Evolutionary conservation across 2,113 vertebrate genomes (phyloP), one percentile per base, ranked within the genome.

Genomic region (Seriola aureovittata): DNA sequence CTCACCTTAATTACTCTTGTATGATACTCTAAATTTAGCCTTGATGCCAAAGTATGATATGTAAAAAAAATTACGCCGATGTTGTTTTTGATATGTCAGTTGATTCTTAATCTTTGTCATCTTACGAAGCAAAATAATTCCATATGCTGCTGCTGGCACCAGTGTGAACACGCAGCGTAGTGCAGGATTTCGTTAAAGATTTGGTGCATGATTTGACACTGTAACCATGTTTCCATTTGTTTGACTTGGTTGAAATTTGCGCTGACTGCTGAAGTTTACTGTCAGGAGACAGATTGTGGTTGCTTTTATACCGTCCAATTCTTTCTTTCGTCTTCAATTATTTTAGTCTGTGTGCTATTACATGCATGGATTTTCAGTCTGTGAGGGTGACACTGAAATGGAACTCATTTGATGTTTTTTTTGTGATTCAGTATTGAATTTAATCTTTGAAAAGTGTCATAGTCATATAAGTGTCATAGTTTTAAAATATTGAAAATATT

Each of bases 241-340:
- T 78, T 78, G 63, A 44, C 66, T 50, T 85, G 59, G 66, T 34
- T 69, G n/a, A 74, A 69, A 71, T 75, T 72, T 72, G 21, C 3
- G 40, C 71, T 66, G 85, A 64, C 85, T 68, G 74, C 40, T 72
- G 38, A 71, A 67, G 36, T 80, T 34, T 14, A 52, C 48, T 55
- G n/a, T 86, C 55, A 62, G 2, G 25, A 44, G 13, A 60, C 78
- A 57, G 50, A 79, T 50, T 70, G 71, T 16, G 21, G 34, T 25
- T 19, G 36, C 9, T 75, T 80, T 67, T 46, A 12, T 59, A 23
- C 36, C 19, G 19, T 70, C 12, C 44, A 7, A 25, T 67, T 4
- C 12, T 44, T 62, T 68, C 32, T 59, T 72, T 17, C 21, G 36
- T 52, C 62, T 68, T 40, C 17, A 74, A 4, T 44, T n/a, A 69